Conservation (phyloP, 37 sponge, comb jelly and placozoan species). For the Ephydatia muelleri region DNA sequence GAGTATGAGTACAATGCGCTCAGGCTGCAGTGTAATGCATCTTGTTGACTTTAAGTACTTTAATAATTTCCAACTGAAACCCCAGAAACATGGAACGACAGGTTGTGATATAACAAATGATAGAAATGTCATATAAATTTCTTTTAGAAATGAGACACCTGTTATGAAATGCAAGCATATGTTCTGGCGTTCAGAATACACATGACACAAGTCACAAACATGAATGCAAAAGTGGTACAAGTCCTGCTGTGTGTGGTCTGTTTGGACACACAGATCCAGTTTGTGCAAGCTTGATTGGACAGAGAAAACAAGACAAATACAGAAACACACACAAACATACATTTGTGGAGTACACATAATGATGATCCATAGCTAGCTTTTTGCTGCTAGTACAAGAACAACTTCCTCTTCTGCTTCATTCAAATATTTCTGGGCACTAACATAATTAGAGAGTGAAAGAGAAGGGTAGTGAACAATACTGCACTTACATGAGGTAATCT, state of each 20-base stretch:
- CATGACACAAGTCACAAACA: neutral
- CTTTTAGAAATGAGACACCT: neutral
- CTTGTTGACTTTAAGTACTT: too few relatives aligned
- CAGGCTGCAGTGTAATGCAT: too few relatives aligned
- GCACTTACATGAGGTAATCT: conserved; percentile 53
- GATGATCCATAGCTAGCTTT: neutral
- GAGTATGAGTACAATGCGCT: conserved; percentile 6
- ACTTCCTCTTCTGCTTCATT: conserved; percentile 77
- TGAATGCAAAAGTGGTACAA: conserved; percentile 6
- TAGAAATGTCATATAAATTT: neutral
- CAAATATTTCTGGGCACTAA: conserved; percentile 63
- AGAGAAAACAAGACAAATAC: neutral
- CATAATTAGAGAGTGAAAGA: conserved; percentile 7
- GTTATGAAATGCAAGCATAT: neutral
- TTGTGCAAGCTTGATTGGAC: too few relatives aligned
- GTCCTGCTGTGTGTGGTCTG: neutral
- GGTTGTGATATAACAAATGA: too few relatives aligned
- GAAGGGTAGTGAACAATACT: neutral
- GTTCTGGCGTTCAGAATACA: neutral
- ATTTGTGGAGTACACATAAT: neutral
- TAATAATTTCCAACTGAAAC: too few relatives aligned
- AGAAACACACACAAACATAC: neutral
- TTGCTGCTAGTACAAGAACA: conserved; percentile 19
- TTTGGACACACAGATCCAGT: neutral
- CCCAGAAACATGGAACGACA: too few relatives aligned